phyloP scores from a whole-genome alignment of 2,113 vertebrate genomes.

The Pomatorhinus ruficollis region DNA sequence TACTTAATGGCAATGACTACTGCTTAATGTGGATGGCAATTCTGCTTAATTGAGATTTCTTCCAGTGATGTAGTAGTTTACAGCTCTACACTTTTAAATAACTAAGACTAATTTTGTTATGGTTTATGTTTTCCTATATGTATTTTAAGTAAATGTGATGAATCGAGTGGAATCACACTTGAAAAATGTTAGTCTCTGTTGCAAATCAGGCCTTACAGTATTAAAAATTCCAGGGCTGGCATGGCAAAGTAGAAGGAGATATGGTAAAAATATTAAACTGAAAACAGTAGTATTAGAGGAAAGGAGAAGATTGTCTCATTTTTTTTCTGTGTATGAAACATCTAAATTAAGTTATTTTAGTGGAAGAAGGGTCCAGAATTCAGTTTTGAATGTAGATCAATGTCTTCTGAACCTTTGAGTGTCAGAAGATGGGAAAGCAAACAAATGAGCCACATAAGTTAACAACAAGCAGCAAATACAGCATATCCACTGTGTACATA shows the following conservation, averaged over 20 bases:
- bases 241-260: not conserved
- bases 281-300: not conserved
- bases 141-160: slow-evolving; percentile 45
- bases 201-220: not conserved
- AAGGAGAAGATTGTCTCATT: not conserved
- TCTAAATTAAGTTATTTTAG: not conserved
- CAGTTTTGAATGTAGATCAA: not conserved
- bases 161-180: not conserved
- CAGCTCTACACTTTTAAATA: slow-evolving; percentile 54
- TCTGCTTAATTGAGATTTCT: slow-evolving; percentile 61
- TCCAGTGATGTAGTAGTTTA: slow-evolving; percentile 43
- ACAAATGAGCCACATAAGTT: rapidly evolving
- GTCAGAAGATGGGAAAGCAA: not conserved
- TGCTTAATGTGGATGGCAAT: slow-evolving; percentile 63
- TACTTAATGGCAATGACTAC: slow-evolving; percentile 68
- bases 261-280: not conserved
- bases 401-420: not conserved
- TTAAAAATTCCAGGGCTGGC: not conserved
- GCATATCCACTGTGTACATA: rapidly evolving
- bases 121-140: slow-evolving; percentile 11
- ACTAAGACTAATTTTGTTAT: slow-evolving; percentile 42
- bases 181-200: not conserved
- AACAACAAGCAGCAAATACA: rapidly evolving
- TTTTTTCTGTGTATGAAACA: not conserved
- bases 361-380: not conserved